Percentiles rank a stretch among this genome's conserved stretches.
Evolutionary conservation across 2,797 vertebrate species (phyloP).

Genomic region (Bradypodion pumilum): DNA sequence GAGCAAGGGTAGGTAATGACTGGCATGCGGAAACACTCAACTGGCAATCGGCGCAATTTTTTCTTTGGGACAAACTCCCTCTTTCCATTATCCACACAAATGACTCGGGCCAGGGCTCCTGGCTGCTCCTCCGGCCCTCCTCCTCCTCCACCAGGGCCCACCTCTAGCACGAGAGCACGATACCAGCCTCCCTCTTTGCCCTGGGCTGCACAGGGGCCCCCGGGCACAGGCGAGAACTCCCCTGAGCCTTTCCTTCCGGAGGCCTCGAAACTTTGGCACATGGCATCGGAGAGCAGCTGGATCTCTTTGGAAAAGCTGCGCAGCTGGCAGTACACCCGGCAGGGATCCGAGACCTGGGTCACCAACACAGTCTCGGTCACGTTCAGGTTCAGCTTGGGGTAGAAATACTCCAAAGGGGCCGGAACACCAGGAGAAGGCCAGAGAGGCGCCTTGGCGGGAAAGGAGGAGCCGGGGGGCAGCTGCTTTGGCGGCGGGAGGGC

Average conservation of each 20-base stretch:
- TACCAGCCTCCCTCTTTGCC: constrained; percentile 89
- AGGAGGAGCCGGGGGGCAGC: no score
- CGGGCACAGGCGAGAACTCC: constrained; percentile 75
- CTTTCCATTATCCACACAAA: constrained; percentile 89
- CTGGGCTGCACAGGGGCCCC: constrained; percentile 86
- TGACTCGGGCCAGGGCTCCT: constrained; percentile 78
- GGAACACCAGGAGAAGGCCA: background rate
- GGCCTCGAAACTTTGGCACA: constrained; percentile 74
- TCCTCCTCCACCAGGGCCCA: constrained; percentile 45
- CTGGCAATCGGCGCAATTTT: constrained; percentile 78
- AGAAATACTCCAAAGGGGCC: constrained; percentile 78
- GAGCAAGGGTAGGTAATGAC: constrained; percentile 91
- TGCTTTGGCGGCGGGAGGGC: no score
- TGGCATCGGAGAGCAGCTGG: constrained; percentile 80
- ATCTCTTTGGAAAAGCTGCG: constrained; percentile 88
- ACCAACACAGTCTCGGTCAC: constrained; percentile 85
- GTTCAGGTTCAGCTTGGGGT: constrained; percentile 83
- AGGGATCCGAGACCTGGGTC: constrained; percentile 87
- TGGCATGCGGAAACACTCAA: constrained; percentile 89
- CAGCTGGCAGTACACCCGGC: constrained; percentile 88
- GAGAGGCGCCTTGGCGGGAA: accelerated
- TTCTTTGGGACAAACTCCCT: constrained; percentile 82
- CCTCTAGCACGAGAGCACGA: constrained; percentile 72
- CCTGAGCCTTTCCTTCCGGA: constrained; percentile 56
- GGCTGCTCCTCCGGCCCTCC: constrained; percentile 69